Evolutionary conservation across 2,888 invertebrate genomes (phyloP).

Genomic region (Argyresthia albistria): DNA sequence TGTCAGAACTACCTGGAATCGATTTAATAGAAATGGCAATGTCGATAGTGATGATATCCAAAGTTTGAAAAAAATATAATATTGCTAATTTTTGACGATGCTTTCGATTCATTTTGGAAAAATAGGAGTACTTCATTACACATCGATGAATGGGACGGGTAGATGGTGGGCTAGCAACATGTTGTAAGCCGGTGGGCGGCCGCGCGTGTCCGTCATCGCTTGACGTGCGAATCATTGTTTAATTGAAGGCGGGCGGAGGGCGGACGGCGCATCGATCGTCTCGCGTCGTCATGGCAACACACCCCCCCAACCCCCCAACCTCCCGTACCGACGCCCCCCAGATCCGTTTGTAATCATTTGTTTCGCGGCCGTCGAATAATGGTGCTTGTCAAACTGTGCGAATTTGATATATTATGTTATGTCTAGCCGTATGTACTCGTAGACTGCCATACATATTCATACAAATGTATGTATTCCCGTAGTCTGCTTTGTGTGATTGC

Average conservation of each 20-base stretch:
- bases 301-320: constrained; percentile 18
- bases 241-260: constrained; percentile 46
- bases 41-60: too few relatives aligned
- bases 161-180: not conserved
- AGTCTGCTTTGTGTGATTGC: too few relatives aligned
- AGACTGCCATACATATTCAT: too few relatives aligned
- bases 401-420: constrained; percentile 48
- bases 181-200: constrained; percentile 7
- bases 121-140: too few relatives aligned
- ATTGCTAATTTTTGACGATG: too few relatives aligned
- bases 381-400: constrained; percentile 50
- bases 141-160: not conserved
- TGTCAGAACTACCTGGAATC: too few relatives aligned
- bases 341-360: constrained; percentile 72
- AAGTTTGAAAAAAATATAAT: too few relatives aligned
- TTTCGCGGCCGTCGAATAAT: constrained; percentile 63
- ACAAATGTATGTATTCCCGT: too few relatives aligned
- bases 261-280: constrained; percentile 58
- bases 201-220: constrained; percentile 42
- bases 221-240: constrained; percentile 65
- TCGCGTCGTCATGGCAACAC: constrained; percentile 54
- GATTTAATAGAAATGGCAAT: too few relatives aligned
- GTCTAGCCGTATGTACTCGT: not conserved
- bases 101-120: too few relatives aligned
- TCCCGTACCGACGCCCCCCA: constrained; percentile 27